phyloP scores from a whole-genome alignment of 2,888 invertebrate species.

The Marasmarcha lunaedactyla region DNA sequence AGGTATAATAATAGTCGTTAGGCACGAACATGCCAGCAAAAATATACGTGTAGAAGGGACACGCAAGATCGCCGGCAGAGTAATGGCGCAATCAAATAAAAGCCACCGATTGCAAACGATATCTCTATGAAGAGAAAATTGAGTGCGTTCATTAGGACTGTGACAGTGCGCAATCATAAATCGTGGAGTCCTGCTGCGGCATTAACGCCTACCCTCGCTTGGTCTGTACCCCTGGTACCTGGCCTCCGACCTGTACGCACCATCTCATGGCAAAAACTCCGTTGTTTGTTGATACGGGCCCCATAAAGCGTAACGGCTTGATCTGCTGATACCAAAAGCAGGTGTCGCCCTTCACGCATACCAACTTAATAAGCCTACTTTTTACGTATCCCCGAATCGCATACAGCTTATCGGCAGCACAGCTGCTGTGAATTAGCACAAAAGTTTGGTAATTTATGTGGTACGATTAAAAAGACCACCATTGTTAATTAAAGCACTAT shows the following conservation, averaged over 20 bases:
- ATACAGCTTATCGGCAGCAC: slow-evolving; percentile 30
- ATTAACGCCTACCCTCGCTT: slow-evolving; percentile 50
- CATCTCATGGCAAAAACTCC: slow-evolving; percentile 52
- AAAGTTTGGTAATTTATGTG: slow-evolving; percentile 32
- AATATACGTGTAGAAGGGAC: slow-evolving; percentile 43
- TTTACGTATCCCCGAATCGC: slow-evolving; percentile 48
- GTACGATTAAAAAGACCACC: slow-evolving; percentile 12
- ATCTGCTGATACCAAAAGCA: slow-evolving; percentile 54
- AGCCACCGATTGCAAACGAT: slow-evolving; percentile 55
- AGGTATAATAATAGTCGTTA: slow-evolving; percentile 48
- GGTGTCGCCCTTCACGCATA: slow-evolving; percentile 62
- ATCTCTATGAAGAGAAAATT: slow-evolving; percentile 69
- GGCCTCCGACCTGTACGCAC: slow-evolving; percentile 44
- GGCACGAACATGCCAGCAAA: slow-evolving; percentile 46
- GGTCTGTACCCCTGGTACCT: slow-evolving; percentile 35
- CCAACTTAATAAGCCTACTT: slow-evolving; percentile 55
- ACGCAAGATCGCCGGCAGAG: slow-evolving; percentile 55
- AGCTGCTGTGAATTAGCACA: slow-evolving; percentile 48
- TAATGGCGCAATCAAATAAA: slow-evolving; percentile 45
- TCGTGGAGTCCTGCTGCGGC: slow-evolving; percentile 62
- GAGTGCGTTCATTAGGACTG: slow-evolving; percentile 68
- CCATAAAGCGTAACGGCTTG: slow-evolving; percentile 59
- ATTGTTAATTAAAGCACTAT: no score
- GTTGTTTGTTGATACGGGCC: slow-evolving; percentile 61
- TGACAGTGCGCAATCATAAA: slow-evolving; percentile 67